Evolutionary conservation across 2,113 vertebrate species (phyloP).

Genomic region (Lynx canadensis): DNA sequence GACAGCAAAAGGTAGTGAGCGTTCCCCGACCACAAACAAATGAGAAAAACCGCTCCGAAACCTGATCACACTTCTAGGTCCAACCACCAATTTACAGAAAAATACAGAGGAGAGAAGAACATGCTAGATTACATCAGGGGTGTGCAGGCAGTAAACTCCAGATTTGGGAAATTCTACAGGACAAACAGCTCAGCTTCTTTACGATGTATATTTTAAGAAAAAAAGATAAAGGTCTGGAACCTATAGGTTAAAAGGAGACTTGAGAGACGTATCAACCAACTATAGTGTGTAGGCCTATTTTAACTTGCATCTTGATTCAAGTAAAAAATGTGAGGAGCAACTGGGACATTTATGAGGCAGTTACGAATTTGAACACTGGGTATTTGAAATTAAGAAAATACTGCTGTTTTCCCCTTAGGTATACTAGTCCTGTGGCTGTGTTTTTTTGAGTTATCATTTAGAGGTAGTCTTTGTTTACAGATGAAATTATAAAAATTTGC

Average conservation of each 20-base stretch:
- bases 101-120: not conserved
- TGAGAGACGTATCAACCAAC: not conserved
- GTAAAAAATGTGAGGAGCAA: not conserved
- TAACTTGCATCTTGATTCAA: conserved; percentile 17
- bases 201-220: not conserved
- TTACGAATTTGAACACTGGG: not conserved
- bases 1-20: not conserved
- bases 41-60: not conserved
- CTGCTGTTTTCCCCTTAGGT: not conserved
- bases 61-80: not conserved
- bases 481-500: not conserved
- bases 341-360: not conserved
- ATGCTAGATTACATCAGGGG: too few species aligned
- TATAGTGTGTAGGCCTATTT: not conserved
- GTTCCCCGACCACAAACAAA: not conserved
- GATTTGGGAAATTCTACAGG: not conserved
- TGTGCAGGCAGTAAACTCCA: not conserved
- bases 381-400: not conserved
- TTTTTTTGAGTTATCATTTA: not conserved
- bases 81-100: not conserved
- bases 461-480: conserved; percentile 28
- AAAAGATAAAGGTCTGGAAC: not conserved
- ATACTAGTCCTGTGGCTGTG: not conserved
- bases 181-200: not conserved
- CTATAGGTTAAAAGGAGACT: not conserved